Evolutionary conservation across 2,888 invertebrate genomes (phyloP).

Genomic region (Ormia ochracea): DNA sequence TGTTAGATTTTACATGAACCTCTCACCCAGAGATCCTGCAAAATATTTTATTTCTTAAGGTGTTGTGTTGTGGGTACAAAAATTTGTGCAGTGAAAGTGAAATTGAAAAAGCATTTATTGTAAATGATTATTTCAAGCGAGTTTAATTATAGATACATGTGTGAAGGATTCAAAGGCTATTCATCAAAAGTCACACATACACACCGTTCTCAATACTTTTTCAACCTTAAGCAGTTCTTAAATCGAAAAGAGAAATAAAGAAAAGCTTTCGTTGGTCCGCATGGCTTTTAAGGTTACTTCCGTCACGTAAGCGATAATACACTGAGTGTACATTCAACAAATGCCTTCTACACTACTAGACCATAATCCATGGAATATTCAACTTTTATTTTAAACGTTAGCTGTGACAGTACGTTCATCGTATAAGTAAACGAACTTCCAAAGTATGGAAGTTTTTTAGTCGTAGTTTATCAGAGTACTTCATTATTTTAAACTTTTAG

Average conservation of each 20-base stretch:
- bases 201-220: too few species aligned
- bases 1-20: too few species aligned
- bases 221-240: too few species aligned
- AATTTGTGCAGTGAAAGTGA: too few species aligned
- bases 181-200: too few species aligned
- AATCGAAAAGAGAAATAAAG: background rate
- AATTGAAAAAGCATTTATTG: too few species aligned
- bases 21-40: too few species aligned
- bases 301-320: slow-evolving; percentile 5
- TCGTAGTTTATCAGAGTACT: slow-evolving; percentile 24
- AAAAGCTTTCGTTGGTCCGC: background rate
- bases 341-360: slow-evolving; percentile 19
- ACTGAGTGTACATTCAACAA: background rate
- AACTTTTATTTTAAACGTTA: slow-evolving; percentile 50
- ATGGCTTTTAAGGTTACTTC: slow-evolving; percentile 23
- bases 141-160: too few species aligned
- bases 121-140: too few species aligned
- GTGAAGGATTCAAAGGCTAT: too few species aligned
- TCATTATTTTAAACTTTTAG: slow-evolving; percentile 23
- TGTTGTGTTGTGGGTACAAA: too few species aligned
- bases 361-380: slow-evolving; percentile 44
- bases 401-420: background rate
- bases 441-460: slow-evolving; percentile 29
- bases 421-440: background rate
- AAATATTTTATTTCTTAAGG: too few species aligned